Evolutionary conservation across 2,888 invertebrate genomes (phyloP), one percentile per base, ranked within the genome.

Genomic region (Tinea semifulvella): DNA sequence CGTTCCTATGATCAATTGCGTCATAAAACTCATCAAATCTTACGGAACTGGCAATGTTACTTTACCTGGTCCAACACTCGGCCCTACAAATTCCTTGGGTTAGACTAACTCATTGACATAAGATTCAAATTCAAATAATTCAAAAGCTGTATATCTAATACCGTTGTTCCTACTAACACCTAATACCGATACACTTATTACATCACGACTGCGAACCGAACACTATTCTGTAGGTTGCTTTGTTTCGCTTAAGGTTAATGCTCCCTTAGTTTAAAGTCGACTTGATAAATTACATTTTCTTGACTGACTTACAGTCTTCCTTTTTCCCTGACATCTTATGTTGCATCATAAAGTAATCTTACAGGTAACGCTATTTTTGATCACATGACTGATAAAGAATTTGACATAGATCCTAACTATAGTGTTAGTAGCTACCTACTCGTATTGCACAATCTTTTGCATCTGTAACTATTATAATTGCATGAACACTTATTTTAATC

Each of bases 351-450:
- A 22, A 7, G 14, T 31, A 14, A 31, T 31, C 31, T 31, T 31
- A 11, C 10, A 26, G 14, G 31, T 2, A 2, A 31, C 11, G 31
- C 14, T 31, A 2, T 31, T 14, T 31, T 31, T 13, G 31, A 31
- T 31, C 31, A 31, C 31, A 31, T 31, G 31, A 31, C 2, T 13
- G 31, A 31, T 31, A 31, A 31, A 14, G n/a, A n/a, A n/a, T 14
- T 31, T 26, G 26, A 6, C 26, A 26, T 26, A 6, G 26, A 26
- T 26, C 26, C 2, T 31, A 31, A 31, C 31, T 31, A 31, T 31
- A 31, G 31, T 7, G 13, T 13, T 11, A 22, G 13, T n/a, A 31
- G 14, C 14, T 22, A 14, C 13, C 13, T 27, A 27, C 31, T 31
- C 31, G 13, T 26, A 31, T 26, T 6, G 11, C 11, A 4, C 5